Percentiles rank a stretch among this genome's conserved stretches.
Evolutionary conservation across 2,113 vertebrate species (phyloP).

Genomic region (Dromaius novaehollandiae): DNA sequence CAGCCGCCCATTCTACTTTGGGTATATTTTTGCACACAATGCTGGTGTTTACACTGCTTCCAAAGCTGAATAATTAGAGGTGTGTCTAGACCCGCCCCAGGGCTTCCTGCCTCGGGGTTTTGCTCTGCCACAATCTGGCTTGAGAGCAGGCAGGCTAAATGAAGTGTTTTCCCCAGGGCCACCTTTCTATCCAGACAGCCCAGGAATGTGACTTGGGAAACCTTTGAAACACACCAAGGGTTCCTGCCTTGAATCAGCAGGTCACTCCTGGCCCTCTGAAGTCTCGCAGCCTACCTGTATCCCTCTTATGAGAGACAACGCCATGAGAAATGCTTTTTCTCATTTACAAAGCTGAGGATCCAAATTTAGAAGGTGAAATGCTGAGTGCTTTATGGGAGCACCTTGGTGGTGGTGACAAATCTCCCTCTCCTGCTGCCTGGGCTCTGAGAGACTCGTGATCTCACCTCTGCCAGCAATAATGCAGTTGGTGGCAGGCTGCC

Average conservation of each 20-base stretch:
- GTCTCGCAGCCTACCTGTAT: not conserved
- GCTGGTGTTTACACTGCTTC: constrained; percentile 21
- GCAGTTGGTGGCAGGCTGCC: constrained; percentile 12
- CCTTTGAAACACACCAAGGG: not conserved
- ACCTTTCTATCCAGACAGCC: not conserved
- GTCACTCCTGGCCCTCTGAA: not conserved
- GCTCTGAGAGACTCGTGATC: not conserved
- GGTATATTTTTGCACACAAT: not conserved
- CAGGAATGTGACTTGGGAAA: not conserved
- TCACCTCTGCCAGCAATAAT: not conserved
- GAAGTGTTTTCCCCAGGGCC: not conserved
- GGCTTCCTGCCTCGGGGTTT: constrained; percentile 29
- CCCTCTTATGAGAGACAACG: not conserved
- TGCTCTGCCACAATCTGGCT: not conserved
- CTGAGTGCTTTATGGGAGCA: not conserved
- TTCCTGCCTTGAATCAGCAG: not conserved
- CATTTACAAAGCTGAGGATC: not conserved
- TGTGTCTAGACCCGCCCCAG: constrained; percentile 32
- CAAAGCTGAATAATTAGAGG: constrained; percentile 42
- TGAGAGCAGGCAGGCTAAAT: constrained; percentile 12
- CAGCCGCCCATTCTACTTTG: not conserved
- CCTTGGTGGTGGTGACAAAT: not conserved
- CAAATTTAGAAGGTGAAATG: not conserved
- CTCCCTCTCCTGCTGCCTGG: not conserved
- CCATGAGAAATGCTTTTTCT: not conserved